phyloP scores from a whole-genome alignment of 2,797 vertebrate species.

The Lepilemur septentrionalis region DNA sequence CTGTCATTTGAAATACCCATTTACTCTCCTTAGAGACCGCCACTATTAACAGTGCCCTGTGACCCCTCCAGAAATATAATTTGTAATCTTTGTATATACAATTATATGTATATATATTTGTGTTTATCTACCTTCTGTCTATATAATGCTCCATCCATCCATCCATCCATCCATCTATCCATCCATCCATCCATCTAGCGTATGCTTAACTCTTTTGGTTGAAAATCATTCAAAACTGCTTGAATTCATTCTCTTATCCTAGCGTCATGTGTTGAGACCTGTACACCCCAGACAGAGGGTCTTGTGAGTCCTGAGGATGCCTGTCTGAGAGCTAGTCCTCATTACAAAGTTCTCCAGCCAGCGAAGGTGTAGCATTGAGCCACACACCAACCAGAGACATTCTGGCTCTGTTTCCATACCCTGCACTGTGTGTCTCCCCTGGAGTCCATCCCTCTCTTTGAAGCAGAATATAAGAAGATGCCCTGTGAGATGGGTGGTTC shows the following conservation, averaged over 20 bases:
- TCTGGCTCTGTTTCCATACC: background rate
- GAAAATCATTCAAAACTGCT: background rate
- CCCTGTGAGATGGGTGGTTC: background rate
- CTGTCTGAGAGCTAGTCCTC: background rate
- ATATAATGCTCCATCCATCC: background rate
- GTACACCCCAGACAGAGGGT: background rate
- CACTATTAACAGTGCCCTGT: background rate
- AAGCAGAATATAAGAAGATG: background rate
- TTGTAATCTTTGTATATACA: background rate
- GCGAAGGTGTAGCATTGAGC: background rate
- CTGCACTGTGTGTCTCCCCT: background rate
- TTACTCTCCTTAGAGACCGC: background rate
- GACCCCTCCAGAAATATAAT: background rate
- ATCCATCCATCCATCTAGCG: background rate
- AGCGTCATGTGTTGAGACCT: background rate
- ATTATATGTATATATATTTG: background rate
- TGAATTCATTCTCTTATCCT: background rate
- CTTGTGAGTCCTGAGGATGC: background rate
- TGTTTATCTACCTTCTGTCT: background rate
- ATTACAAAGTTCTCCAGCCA: background rate
- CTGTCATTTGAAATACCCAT: background rate
- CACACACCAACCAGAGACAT: background rate
- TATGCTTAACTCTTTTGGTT: background rate
- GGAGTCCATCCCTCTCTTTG: background rate
- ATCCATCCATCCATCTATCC: background rate